Conservation (phyloP, 2,113 vertebrate species). For the Bagarius yarrelli region DNA sequence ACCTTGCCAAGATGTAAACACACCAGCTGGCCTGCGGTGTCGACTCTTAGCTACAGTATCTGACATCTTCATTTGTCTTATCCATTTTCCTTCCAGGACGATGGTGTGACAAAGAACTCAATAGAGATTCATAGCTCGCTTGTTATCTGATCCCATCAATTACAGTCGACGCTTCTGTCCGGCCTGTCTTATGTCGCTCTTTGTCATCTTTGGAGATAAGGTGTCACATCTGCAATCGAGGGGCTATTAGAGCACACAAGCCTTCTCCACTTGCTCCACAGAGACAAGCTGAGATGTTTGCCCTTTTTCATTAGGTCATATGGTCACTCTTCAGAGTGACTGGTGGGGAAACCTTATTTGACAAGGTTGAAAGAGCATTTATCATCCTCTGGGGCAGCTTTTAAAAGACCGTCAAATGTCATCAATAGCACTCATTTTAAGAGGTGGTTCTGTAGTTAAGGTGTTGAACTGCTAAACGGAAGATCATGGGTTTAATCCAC, state of each 20-base stretch:
- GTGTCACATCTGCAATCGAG: constrained; percentile 54
- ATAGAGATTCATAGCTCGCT: constrained; percentile 46
- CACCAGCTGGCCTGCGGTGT: neutral
- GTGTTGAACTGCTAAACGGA: too few relatives aligned
- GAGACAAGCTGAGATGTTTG: constrained; percentile 39
- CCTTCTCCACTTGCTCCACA: constrained; percentile 25
- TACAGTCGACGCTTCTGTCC: constrained; percentile 53
- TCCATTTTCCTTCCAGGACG: constrained; percentile 15
- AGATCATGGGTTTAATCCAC: too few relatives aligned
- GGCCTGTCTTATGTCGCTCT: constrained; percentile 56
- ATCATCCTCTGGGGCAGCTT: neutral
- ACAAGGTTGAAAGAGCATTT: constrained; percentile 23
- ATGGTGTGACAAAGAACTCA: constrained; percentile 41
- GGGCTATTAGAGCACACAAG: constrained; percentile 48
- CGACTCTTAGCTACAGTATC: constrained; percentile 23
- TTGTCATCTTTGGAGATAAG: constrained; percentile 58
- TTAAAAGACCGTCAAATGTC: neutral
- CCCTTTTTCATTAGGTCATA: constrained; percentile 39
- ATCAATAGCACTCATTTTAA: neutral
- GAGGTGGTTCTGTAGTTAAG: neutral
- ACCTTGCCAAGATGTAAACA: constrained; percentile 34
- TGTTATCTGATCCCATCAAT: constrained; percentile 63
- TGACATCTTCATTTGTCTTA: constrained; percentile 37
- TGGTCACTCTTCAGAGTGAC: constrained; percentile 36
- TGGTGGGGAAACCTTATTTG: constrained; percentile 28